Evolutionary conservation across 2,797 vertebrate genomes (phyloP).

Genomic region (Discoglossus pictus): DNA sequence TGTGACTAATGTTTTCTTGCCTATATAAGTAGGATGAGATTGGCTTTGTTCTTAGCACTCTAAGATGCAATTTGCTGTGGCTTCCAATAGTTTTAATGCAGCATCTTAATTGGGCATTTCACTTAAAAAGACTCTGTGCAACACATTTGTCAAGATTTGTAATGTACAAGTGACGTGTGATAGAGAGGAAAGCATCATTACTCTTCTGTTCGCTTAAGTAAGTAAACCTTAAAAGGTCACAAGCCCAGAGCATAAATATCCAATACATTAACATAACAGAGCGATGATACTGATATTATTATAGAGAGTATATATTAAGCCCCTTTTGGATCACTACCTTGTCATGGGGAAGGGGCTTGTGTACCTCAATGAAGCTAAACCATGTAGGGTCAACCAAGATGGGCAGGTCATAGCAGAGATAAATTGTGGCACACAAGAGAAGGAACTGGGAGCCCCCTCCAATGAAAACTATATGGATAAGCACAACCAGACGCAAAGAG

Average conservation of each 20-base stretch:
- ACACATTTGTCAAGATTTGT: slow-evolving; percentile 44
- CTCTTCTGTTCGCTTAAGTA: slow-evolving; percentile 18
- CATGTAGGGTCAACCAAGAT: no score
- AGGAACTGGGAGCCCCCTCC: no score
- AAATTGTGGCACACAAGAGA: not conserved
- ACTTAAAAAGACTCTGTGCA: slow-evolving; percentile 40
- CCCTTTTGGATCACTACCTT: no score
- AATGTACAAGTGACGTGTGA: slow-evolving; percentile 44
- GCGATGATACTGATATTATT: no score
- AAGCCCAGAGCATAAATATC: not conserved
- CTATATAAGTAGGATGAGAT: not conserved
- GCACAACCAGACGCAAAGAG: no score
- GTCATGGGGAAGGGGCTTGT: no score
- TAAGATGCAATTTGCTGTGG: slow-evolving; percentile 17
- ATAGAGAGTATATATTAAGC: no score
- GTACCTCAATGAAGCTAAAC: no score
- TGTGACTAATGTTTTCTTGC: slow-evolving; percentile 30
- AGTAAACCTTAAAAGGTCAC: slow-evolving; percentile 17
- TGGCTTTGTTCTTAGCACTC: slow-evolving; percentile 24
- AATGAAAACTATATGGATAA: no score
- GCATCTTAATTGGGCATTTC: slow-evolving; percentile 48
- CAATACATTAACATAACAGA: slow-evolving; percentile 8
- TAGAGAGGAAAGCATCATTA: slow-evolving; percentile 32
- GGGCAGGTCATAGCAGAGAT: not conserved
- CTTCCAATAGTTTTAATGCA: slow-evolving; percentile 45